These are phyloP conservation scores for Melanerpes aurifrons DNA, from an alignment of 2,113 vertebrate species.

Conservation along the genomic window DNA sequence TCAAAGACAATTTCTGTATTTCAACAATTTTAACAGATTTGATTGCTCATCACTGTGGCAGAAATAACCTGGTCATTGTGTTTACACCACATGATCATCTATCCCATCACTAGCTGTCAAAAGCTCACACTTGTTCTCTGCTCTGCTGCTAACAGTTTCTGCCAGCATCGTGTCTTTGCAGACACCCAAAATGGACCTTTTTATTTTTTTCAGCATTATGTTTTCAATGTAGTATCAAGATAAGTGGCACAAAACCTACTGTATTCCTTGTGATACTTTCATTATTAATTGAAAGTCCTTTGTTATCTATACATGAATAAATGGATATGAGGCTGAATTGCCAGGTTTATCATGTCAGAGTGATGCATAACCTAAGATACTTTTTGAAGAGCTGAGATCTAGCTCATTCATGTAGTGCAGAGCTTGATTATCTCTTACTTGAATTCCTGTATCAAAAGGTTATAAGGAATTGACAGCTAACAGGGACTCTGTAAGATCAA, in stretches of 20 bases:
- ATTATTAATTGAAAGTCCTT: not conserved
- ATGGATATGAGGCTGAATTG: not conserved
- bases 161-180: not conserved
- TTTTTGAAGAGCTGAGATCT: not conserved
- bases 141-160: not conserved
- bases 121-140: not conserved
- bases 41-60: not conserved
- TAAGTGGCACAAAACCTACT: not conserved
- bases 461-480: conserved; percentile 50
- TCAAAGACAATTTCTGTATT: not conserved
- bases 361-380: not conserved
- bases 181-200: not conserved
- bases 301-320: not conserved
- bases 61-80: not conserved
- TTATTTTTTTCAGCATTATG: no score
- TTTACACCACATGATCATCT: not conserved
- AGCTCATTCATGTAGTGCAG: not conserved
- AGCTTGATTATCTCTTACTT: conserved; percentile 21
- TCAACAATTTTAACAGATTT: not conserved
- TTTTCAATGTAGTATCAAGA: not conserved
- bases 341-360: not conserved
- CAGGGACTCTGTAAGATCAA: conserved; percentile 12
- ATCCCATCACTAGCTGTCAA: not conserved
- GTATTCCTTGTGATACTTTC: not conserved
- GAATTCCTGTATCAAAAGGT: conserved; percentile 40